A percentile compares a stretch with the other conserved stretches of the same genome.
Conservation (phyloP, 2,888 invertebrate genomes). For the Platycheirus albimanus region DNA sequence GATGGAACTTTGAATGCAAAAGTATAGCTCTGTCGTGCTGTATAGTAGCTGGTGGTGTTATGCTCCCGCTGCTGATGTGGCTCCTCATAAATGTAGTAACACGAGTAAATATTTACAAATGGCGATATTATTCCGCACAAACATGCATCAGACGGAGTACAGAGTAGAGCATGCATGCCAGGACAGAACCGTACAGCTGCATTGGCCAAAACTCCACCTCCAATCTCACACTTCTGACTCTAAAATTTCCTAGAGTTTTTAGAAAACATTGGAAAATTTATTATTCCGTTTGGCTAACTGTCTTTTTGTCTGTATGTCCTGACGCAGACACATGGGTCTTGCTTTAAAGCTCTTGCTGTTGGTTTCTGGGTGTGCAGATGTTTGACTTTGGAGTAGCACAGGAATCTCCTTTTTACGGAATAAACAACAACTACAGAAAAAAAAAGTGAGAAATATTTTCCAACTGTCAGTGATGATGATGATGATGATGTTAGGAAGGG, state of each 20-base stretch:
- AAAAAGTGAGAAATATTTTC: constrained; percentile 52
- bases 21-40: constrained; percentile 5
- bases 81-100: constrained; percentile 73
- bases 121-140: constrained; percentile 70
- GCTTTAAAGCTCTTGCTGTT: constrained; percentile 37
- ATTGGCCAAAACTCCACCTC: constrained; percentile 21
- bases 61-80: constrained; percentile 58
- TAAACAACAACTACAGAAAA: neutral
- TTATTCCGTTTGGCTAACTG: constrained; percentile 74
- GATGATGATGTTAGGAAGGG: constrained; percentile 11
- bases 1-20: constrained; percentile 69
- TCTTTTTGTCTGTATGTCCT: constrained; percentile 64
- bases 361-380: constrained; percentile 46
- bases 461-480: constrained; percentile 64
- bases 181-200: constrained; percentile 57
- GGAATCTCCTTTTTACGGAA: constrained; percentile 39
- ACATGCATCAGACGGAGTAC: constrained; percentile 48
- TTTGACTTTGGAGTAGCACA: constrained; percentile 56
- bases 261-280: constrained; percentile 66
- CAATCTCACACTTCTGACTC: constrained; percentile 7
- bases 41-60: neutral
- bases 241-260: constrained; percentile 41
- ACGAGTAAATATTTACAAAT: constrained; percentile 74
- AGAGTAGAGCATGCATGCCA: constrained; percentile 46
- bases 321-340: constrained; percentile 71